Evolutionary conservation across 2,888 invertebrate species (phyloP).

Genomic region (Oligia strigilis): DNA sequence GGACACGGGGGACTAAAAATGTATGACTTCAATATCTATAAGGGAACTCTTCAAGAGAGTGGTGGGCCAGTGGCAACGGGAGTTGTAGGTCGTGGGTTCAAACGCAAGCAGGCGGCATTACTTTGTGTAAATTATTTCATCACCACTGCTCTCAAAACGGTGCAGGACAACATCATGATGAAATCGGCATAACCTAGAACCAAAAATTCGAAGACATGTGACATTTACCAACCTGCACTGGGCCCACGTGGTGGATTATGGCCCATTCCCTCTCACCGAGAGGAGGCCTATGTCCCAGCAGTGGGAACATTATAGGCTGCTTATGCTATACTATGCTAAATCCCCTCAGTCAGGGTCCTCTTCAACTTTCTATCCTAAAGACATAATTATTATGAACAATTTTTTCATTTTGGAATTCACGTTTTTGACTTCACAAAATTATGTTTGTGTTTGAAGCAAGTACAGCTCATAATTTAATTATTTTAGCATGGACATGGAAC

Average conservation of each 20-base stretch:
- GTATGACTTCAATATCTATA: neutral
- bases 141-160: neutral
- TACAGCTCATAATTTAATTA: neutral
- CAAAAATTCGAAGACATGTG: neutral
- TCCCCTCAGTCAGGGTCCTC: neutral
- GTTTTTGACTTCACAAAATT: neutral
- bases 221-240: neutral
- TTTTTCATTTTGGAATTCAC: neutral
- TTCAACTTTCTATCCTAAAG: neutral
- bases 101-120: too few relatives aligned
- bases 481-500: conserved; percentile 93
- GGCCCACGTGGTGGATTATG: neutral
- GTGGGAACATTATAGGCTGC: neutral
- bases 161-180: neutral
- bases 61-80: too few relatives aligned
- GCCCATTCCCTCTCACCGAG: neutral
- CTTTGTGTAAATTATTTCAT: too few relatives aligned
- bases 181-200: neutral
- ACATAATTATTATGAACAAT: neutral
- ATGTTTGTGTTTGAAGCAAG: neutral
- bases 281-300: neutral
- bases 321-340: neutral
- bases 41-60: too few relatives aligned
- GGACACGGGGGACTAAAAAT: neutral
- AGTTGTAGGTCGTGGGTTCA: too few relatives aligned